Percentiles rank a stretch among this genome's conserved stretches.
Evolutionary conservation across 2,113 vertebrate genomes (phyloP).

Genomic region (Cinclus mexicanus): DNA sequence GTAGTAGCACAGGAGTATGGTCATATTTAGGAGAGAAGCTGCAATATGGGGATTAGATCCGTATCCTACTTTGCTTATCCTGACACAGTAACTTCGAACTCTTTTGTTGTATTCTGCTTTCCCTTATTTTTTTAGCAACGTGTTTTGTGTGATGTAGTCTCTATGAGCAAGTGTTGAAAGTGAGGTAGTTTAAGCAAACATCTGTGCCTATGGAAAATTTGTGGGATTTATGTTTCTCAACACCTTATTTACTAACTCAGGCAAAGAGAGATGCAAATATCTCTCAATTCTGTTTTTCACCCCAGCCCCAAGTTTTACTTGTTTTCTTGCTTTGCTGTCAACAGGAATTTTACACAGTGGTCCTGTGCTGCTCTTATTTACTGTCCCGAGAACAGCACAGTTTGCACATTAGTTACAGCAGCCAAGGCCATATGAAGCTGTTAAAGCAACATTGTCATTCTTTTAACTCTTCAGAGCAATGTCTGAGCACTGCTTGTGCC

Average conservation of each 20-base stretch:
- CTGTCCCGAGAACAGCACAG: not conserved
- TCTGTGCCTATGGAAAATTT: constrained; percentile 17
- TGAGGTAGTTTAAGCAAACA: not conserved
- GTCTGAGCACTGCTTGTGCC: not conserved
- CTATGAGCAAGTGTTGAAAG: not conserved
- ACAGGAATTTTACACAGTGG: not conserved
- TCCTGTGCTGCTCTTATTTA: not conserved
- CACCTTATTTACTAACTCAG: not conserved
- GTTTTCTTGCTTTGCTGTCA: not conserved
- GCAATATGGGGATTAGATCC: not conserved
- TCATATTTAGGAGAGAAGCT: not conserved
- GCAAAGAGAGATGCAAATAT: not conserved
- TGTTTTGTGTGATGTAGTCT: not conserved
- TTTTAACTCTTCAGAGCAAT: not conserved
- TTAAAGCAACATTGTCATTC: not conserved
- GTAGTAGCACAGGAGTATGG: not conserved
- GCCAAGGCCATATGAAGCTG: not conserved
- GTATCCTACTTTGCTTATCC: not conserved
- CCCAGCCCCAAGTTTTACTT: not conserved
- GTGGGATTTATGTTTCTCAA: not conserved
- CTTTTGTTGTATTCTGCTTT: not conserved
- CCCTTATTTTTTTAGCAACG: not conserved
- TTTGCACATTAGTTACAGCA: not conserved
- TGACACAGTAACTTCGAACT: not conserved
- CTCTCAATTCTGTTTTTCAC: not conserved